Evolutionary conservation across 2,888 invertebrate species (phyloP).

Genomic region (Hydrotaea diabolus): DNA sequence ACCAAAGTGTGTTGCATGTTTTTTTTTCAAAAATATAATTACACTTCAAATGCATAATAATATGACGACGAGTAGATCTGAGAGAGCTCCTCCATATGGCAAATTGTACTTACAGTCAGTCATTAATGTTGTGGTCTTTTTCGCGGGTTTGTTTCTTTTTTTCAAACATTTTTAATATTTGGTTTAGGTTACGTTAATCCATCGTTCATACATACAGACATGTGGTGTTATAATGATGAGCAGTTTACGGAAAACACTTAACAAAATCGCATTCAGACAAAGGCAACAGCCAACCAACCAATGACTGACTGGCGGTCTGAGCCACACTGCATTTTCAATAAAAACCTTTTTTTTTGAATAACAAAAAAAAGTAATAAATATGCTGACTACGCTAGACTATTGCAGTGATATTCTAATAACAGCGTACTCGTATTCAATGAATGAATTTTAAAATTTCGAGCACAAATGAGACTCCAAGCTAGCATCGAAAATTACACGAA

Average conservation of each 20-base stretch:
- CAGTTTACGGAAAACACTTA: background rate
- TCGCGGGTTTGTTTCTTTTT: background rate
- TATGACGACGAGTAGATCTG: background rate
- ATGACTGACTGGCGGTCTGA: background rate
- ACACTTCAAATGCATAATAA: constrained; percentile 19
- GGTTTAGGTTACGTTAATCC: constrained; percentile 11
- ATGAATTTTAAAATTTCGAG: background rate
- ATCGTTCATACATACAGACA: background rate
- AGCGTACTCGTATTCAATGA: background rate
- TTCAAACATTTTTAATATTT: constrained; percentile 1
- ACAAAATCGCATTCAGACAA: background rate
- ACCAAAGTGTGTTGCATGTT: constrained; percentile 30
- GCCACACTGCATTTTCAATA: constrained; percentile 1
- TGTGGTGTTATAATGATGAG: constrained; percentile 23
- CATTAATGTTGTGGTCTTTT: background rate
- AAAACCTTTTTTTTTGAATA: background rate
- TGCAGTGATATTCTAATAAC: constrained; percentile 45
- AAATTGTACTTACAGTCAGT: background rate
- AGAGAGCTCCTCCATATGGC: background rate
- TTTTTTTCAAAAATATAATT: constrained; percentile 37
- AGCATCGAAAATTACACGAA: background rate
- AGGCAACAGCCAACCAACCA: background rate
- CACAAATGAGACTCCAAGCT: background rate
- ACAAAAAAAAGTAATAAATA: constrained; percentile 18
- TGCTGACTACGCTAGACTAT: constrained; percentile 39